Base-by-base conservation (phyloP, 2,888 invertebrate genomes). In the Drosophila anomalata region DNA sequence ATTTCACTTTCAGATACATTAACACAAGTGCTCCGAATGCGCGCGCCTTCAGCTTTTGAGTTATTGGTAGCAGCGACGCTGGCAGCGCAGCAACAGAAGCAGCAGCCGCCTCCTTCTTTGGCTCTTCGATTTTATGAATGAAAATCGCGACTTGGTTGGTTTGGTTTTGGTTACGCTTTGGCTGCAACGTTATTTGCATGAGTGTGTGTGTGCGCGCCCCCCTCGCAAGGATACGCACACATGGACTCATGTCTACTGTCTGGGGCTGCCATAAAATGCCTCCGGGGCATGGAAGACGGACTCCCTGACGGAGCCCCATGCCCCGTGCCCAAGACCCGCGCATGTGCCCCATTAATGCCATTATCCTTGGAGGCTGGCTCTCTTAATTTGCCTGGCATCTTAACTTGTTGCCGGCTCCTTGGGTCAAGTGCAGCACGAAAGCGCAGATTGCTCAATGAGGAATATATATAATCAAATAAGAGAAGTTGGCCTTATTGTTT, bases 121-220 rank as follows among this genome's bases (percentile, higher is more conserved):
- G 72, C 83, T 87, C 88, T 83, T 83, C 88, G 83, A 82, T 82
- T 82, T 87, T 87, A 88, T 83, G 88, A 87, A 82, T 87, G 83
- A 87, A 75, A 87, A 74, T 79, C 76, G 78, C 87, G 81, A 87
- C 85, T 82, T 78, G 87, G 77, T 73, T 59, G 73, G 63, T 62
- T 75, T 61, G 76, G 57, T 39, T 67, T 60, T 72, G 73, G 65
- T 58, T 66, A 79, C 70, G 58, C 66, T 82, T 72, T 79, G 56
- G 65, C 56, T 68, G 68, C 55, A 48, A 39, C 41, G 46, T 69
- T 75, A 82, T 82, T 82, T 82, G 81, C 86, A 82, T 81, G 86
- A 69, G 75, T 77, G 66, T 60, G 62, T 17, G 20, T 41, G 59
- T 44, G 52, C 2, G 61, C 53, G 48, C 17, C 17, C 44, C 44